Percentiles rank a stretch among this genome's conserved stretches.
phyloP scores from a whole-genome alignment of 1,140 invertebrate genomes.

The Drosophila willistoni region DNA sequence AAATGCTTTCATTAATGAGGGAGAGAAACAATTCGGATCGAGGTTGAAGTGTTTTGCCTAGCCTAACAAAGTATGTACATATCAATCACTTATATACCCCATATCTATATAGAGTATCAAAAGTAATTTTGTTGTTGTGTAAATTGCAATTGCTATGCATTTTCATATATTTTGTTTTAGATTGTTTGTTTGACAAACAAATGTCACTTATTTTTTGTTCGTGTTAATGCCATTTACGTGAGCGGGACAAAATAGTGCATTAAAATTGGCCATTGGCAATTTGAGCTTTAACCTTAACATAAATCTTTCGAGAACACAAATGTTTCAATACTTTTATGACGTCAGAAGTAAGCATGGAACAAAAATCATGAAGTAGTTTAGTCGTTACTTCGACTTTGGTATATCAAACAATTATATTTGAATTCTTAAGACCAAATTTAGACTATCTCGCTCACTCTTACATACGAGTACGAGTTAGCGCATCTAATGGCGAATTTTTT shows the following conservation, averaged over 20 bases:
- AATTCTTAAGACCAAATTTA: no score
- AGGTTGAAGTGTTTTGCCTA: neutral
- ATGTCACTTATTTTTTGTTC: slow-evolving; percentile 35
- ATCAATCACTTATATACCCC: no score
- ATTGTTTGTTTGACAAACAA: slow-evolving; percentile 25
- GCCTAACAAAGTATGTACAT: no score
- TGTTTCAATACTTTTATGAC: slow-evolving; percentile 20
- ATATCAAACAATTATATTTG: no score
- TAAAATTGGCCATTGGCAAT: no score
- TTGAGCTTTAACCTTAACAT: slow-evolving; percentile 59
- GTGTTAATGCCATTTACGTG: slow-evolving; percentile 44
- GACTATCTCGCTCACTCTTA: no score
- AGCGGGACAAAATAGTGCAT: slow-evolving; percentile 18
- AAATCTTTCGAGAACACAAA: slow-evolving; percentile 41
- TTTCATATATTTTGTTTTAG: neutral
- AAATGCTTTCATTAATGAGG: no score
- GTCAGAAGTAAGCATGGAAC: slow-evolving; percentile 30
- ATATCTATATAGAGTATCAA: no score
- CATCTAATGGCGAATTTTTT: no score
- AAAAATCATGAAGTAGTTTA: neutral
- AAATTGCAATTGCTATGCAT: slow-evolving; percentile 25
- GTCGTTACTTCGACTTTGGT: no score
- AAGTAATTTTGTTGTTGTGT: neutral
- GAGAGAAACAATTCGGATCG: no score
- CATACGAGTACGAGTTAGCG: no score